phyloP scores from a whole-genome alignment of 2,888 invertebrate genomes.

The Seira sanloemensis region DNA sequence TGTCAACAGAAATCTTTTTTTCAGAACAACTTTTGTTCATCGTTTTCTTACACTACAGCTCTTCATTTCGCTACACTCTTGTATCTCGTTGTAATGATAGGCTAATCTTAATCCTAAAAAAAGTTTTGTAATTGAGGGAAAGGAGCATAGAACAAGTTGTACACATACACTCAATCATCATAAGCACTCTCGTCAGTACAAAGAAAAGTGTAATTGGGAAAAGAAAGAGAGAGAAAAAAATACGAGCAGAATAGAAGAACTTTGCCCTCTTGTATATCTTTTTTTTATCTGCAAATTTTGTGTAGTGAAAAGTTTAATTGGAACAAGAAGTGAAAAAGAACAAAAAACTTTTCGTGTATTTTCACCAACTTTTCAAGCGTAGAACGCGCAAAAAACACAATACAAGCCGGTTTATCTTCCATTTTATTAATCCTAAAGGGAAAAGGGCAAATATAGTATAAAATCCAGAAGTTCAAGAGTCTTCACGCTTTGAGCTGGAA shows the following conservation, averaged over 20 bases:
- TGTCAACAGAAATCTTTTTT: not conserved
- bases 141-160: too few species aligned
- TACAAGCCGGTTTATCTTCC: not conserved
- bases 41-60: conserved; percentile 28
- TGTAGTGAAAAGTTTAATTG: conserved; percentile 39
- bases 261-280: not conserved
- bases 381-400: not conserved
- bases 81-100: conserved; percentile 41
- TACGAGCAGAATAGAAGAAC: not conserved
- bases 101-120: not conserved
- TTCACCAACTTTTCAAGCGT: not conserved
- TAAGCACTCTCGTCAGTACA: not conserved
- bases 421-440: not conserved
- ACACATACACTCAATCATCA: not conserved
- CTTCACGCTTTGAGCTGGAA: not conserved
- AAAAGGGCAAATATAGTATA: too few species aligned
- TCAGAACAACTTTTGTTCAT: too few species aligned
- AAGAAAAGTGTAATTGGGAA: too few species aligned
- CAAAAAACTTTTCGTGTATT: conserved; percentile 40
- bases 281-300: conserved; percentile 15
- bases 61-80: conserved; percentile 14
- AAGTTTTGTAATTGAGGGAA: conserved; percentile 32
- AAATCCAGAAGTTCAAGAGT: too few species aligned
- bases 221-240: not conserved
- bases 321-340: conserved; percentile 23